Conservation (phyloP, 2,888 invertebrate genomes). For the Drosophila hawaiiensis region DNA sequence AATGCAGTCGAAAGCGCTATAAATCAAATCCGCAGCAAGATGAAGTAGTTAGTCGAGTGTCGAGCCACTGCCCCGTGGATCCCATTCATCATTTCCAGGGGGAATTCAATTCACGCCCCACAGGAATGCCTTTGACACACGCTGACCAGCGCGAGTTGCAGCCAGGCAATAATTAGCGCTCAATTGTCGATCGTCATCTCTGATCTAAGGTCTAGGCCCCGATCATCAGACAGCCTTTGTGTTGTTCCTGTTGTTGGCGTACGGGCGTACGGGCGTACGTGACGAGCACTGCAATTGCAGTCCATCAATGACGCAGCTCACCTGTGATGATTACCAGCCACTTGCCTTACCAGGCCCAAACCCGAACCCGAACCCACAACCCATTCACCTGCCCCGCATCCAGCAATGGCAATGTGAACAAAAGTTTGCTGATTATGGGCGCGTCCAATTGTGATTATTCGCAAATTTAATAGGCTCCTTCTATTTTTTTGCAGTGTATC, state of each 20-base stretch:
- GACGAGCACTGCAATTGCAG: slow-evolving; percentile 72
- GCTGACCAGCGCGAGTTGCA: slow-evolving; percentile 17
- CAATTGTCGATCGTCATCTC: slow-evolving; percentile 73
- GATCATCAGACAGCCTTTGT: slow-evolving; percentile 25
- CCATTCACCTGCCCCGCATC: background rate
- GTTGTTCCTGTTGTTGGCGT: slow-evolving; percentile 3
- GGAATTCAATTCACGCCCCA: slow-evolving; percentile 78
- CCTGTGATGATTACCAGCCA: slow-evolving; percentile 53
- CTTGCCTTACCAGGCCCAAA: slow-evolving; percentile 8
- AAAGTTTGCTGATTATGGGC: slow-evolving; percentile 55
- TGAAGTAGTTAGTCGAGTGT: slow-evolving; percentile 50
- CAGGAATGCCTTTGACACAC: slow-evolving; percentile 66
- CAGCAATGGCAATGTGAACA: slow-evolving; percentile 29
- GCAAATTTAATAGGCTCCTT: slow-evolving; percentile 47
- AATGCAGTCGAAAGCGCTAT: slow-evolving; percentile 54
- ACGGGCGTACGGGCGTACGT: slow-evolving; percentile 50
- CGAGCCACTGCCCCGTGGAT: slow-evolving; percentile 17
- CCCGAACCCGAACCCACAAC: background rate
- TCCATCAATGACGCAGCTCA: slow-evolving; percentile 63
- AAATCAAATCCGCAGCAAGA: slow-evolving; percentile 62
- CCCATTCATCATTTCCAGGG: slow-evolving; percentile 49
- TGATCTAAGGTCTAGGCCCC: slow-evolving; percentile 11
- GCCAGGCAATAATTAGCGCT: slow-evolving; percentile 76
- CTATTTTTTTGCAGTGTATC: slow-evolving; percentile 16
- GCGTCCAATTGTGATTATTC: slow-evolving; percentile 57